Percentiles rank a stretch among this genome's conserved stretches.
These are phyloP conservation scores for Thamnaconus septentrionalis DNA, from an alignment of 2,113 vertebrate genomes.

Conservation along the genomic window DNA sequence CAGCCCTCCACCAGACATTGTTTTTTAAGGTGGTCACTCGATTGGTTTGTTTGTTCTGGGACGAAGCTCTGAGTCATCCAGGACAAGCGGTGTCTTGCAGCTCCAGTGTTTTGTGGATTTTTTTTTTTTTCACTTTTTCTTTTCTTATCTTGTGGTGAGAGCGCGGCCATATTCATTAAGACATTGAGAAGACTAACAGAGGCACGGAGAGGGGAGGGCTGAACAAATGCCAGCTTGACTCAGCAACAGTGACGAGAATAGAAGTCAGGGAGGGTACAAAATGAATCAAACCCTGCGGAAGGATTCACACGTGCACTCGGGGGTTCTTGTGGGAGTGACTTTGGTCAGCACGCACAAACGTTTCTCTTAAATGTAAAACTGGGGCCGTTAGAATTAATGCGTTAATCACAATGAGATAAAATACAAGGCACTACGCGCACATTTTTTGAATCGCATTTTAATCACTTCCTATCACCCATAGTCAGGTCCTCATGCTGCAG, in stretches of 20 bases:
- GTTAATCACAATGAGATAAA: no score
- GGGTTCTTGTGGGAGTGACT: no score
- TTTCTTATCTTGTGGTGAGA: no score
- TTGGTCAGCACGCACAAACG: no score
- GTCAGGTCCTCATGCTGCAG: no score
- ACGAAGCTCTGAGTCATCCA: slow-evolving; percentile 7
- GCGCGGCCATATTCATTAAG: slow-evolving; percentile 2
- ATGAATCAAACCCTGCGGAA: no score
- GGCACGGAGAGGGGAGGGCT: background rate
- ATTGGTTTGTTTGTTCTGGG: slow-evolving; percentile 31
- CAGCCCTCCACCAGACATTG: slow-evolving; percentile 10
- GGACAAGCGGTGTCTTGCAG: background rate
- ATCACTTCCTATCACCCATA: no score
- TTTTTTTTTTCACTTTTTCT: background rate
- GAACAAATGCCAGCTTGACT: slow-evolving; percentile 6
- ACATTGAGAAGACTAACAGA: background rate
- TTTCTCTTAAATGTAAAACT: no score
- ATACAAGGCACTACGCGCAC: no score
- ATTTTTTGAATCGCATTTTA: no score
- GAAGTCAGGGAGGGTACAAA: background rate
- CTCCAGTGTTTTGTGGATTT: background rate
- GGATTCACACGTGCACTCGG: no score
- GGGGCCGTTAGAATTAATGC: no score
- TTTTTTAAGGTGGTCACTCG: slow-evolving; percentile 34
- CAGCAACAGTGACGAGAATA: slow-evolving; percentile 5